Evolutionary conservation across 2,113 vertebrate genomes (phyloP).

Genomic region (Vulpes vulpes): DNA sequence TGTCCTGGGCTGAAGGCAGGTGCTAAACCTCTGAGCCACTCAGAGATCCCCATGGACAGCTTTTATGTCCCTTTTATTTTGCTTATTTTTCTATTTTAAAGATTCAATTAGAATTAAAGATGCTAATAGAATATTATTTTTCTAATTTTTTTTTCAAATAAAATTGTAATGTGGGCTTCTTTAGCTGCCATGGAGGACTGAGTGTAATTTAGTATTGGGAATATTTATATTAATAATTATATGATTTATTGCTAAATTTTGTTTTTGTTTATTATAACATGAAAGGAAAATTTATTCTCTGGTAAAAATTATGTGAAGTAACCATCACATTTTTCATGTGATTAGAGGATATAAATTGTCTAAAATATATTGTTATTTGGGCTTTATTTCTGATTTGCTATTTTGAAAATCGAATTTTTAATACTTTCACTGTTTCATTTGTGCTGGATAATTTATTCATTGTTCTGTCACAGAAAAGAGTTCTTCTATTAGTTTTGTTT

Average conservation of each 20-base stretch:
- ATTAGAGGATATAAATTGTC: constrained; percentile 1
- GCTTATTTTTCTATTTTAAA: constrained; percentile 57
- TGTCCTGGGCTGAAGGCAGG: too few species aligned
- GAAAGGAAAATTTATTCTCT: constrained; percentile 39
- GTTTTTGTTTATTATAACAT: neutral
- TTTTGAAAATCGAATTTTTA: constrained; percentile 56
- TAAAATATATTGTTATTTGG: constrained; percentile 23
- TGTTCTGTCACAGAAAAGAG: neutral
- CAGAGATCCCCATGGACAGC: neutral
- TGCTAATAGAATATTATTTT: constrained; percentile 24
- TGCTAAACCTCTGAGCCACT: too few species aligned
- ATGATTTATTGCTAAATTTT: neutral
- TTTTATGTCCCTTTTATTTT: constrained; percentile 54
- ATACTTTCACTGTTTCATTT: constrained; percentile 38
- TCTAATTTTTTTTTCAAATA: constrained; percentile 5
- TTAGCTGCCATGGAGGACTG: neutral
- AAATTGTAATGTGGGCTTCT: neutral
- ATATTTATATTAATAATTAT: constrained; percentile 34
- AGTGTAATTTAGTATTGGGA: constrained; percentile 28
- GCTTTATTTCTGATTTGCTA: constrained; percentile 39
- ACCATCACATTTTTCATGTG: neutral
- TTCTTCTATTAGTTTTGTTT: constrained; percentile 53
- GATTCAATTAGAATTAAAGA: constrained; percentile 21
- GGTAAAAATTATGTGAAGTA: constrained; percentile 34
- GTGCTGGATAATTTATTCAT: neutral